Base-by-base conservation (phyloP, 1,140 invertebrate genomes). In the Hycleus cichorii region DNA sequence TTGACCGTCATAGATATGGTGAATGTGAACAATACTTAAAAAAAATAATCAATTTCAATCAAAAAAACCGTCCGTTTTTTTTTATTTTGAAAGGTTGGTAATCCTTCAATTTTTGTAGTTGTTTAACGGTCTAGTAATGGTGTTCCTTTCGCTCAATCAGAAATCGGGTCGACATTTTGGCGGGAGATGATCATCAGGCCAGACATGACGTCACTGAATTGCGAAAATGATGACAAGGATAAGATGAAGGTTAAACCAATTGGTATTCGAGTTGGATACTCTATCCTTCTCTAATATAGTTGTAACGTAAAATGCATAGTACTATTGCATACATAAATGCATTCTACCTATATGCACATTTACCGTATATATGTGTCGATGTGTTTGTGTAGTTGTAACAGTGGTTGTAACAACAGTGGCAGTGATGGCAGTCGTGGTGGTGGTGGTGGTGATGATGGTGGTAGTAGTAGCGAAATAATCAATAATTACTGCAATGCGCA, bases 321-420 rank as follows among this genome's bases (percentile, higher is more conserved):
- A 18, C 18, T 18, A 18, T 18, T 18, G 18, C 18, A 18, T 18
- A 18, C 18, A 18, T 18, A 18, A 18, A 18, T 18, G 18, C 18
- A 18, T 18, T 18, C 18, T 18, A 18, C 18, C 18, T 18, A 18
- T 18, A 18, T 18, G 18, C 18, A 18, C 18, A 18, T 18, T 18
- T 54, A 62, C 42, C 51, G 63, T 60, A 65, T 58, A 60, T 3
- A 65, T 60, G 60, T 55, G 62, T 48, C 60, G 57, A 60, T 62
- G 60, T 62, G 56, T 57, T 59, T 45, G 51, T 54, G 47, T 10
- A 59, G 46, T 54, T 48, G 54, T 39, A 47, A 56, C 27, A 24
- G 18, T 18, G 18, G 18, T 18, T 18, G 18, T 18, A 18, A 18
- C 18, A 18, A 18, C 18, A 18, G 18, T 18, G 18, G 18, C 18